Evolutionary conservation across 1,140 invertebrate species (phyloP).

Genomic region (Lasioglossum baleicum): DNA sequence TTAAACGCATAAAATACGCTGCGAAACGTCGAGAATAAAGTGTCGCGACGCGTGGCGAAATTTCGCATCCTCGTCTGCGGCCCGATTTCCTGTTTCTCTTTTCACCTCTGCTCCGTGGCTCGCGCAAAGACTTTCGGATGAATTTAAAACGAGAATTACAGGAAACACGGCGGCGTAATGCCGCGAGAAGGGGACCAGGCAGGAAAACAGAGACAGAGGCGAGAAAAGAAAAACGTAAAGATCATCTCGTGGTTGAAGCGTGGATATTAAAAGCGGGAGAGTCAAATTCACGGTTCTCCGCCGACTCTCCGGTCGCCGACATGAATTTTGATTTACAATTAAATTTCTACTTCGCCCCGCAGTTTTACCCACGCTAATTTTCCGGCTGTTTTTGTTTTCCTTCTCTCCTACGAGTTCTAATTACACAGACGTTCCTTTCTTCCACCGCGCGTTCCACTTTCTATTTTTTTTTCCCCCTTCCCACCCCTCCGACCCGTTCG

Average conservation of each 20-base stretch:
- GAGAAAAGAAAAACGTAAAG: not conserved
- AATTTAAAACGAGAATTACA: conserved; percentile 5
- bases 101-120: accelerated
- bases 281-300: no score
- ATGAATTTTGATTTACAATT: conserved; percentile 62
- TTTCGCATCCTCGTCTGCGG: not conserved
- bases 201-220: no score
- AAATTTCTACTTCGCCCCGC: conserved; percentile 41
- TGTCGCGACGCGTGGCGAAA: not conserved
- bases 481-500: no score
- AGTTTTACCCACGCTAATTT: conserved; percentile 34
- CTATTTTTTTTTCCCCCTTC: no score
- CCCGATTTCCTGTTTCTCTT: not conserved
- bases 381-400: conserved; percentile 50
- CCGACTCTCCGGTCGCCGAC: no score
- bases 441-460: no score
- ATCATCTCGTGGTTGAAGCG: conserved; percentile 13
- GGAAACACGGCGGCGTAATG: not conserved
- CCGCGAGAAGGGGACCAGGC: no score
- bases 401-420: conserved; percentile 44
- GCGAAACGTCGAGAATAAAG: no score
- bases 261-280: no score
- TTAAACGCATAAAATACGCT: conserved; percentile 13
- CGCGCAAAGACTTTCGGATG: not conserved
- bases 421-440: conserved; percentile 47